phyloP scores from a whole-genome alignment of 2,113 vertebrate genomes.

The Rhinogobius similis region DNA sequence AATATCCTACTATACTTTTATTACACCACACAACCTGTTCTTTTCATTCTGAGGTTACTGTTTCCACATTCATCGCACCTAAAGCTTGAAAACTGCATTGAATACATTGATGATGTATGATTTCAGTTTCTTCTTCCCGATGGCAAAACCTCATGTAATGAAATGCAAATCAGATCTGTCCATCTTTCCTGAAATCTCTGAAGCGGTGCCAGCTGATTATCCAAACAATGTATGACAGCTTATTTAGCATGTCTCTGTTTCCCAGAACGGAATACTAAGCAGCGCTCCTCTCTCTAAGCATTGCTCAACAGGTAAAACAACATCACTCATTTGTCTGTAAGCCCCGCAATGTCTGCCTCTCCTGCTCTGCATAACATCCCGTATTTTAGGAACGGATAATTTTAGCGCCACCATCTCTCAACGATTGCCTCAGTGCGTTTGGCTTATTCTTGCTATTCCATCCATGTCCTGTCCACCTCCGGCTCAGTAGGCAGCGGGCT shows the following conservation, averaged over 20 bases:
- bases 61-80: neutral
- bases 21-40: too few species aligned
- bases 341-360: slow-evolving; percentile 27
- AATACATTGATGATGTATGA: neutral
- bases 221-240: slow-evolving; percentile 16
- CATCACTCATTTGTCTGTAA: slow-evolving; percentile 55
- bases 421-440: slow-evolving; percentile 38
- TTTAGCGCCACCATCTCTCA: slow-evolving; percentile 25
- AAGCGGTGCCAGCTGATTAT: neutral
- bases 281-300: slow-evolving; percentile 19
- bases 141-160: neutral
- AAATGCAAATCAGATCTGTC: slow-evolving; percentile 3
- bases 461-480: slow-evolving; percentile 36
- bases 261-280: slow-evolving; percentile 29
- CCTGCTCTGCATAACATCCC: slow-evolving; percentile 9
- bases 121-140: neutral
- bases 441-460: neutral
- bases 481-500: slow-evolving; percentile 47
- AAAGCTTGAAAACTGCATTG: neutral
- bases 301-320: slow-evolving; percentile 42
- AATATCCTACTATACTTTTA: too few species aligned
- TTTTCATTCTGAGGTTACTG: too few species aligned
- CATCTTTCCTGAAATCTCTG: slow-evolving; percentile 1
- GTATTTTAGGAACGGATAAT: slow-evolving; percentile 37
- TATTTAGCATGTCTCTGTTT: slow-evolving; percentile 28